These are phyloP conservation scores for Mactra quadrangularis DNA, from an alignment of 1,140 invertebrate species.

Conservation along the genomic window DNA sequence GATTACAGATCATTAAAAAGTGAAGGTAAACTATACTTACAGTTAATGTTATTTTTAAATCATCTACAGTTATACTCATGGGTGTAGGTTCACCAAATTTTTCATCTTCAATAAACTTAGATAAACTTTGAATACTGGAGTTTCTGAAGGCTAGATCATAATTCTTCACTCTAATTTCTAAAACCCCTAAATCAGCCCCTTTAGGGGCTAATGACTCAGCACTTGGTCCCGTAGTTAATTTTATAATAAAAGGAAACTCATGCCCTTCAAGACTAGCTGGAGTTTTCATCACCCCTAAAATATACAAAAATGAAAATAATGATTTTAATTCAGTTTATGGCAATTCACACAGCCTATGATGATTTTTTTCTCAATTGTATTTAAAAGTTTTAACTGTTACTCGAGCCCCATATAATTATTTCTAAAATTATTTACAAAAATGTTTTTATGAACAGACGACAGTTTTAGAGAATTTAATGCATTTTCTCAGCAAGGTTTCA, in stretches of 20 bases:
- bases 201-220: conserved; percentile 11
- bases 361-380: no score
- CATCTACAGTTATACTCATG: conserved; percentile 86
- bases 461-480: no score
- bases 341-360: no score
- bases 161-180: conserved; percentile 64
- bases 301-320: neutral
- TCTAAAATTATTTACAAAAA: neutral
- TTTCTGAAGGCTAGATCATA: conserved; percentile 87
- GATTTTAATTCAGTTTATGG: no score
- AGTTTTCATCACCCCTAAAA: conserved; percentile 33
- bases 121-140: conserved; percentile 91
- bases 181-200: conserved; percentile 61
- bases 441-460: no score
- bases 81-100: conserved; percentile 91
- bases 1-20: no score
- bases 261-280: neutral
- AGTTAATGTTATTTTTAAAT: conserved; percentile 73
- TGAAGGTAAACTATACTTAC: conserved; percentile 69
- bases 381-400: no score
- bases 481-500: no score
- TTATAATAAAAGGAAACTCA: conserved; percentile 48
- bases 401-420: no score
- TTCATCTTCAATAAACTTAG: conserved; percentile 94
- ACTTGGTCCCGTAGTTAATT: conserved; percentile 42